Conservation (phyloP, 2,797 vertebrate genomes). For the Silurus aristotelis region DNA sequence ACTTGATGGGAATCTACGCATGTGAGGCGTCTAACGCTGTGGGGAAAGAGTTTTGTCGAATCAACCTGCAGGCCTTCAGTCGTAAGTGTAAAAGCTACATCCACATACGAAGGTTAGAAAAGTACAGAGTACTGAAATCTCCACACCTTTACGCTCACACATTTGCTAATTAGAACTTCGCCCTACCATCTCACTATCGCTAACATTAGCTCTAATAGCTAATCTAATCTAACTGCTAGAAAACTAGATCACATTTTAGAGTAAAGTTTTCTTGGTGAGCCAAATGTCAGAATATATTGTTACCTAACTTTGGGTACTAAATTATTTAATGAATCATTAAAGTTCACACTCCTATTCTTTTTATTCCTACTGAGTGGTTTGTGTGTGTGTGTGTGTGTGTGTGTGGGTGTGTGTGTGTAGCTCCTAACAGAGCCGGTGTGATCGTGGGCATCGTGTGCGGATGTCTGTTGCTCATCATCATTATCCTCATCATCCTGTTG, state of each 20-base stretch:
- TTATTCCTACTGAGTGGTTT: not conserved
- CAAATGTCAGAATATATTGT: not conserved
- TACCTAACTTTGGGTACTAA: not conserved
- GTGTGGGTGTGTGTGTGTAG: conserved; percentile 61
- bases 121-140: not conserved
- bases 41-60: conserved; percentile 77
- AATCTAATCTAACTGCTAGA: not conserved
- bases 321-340: too few species aligned
- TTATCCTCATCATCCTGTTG: conserved; percentile 77
- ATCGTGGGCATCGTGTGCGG: conserved; percentile 80
- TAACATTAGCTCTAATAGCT: not conserved
- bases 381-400: not conserved
- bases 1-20: conserved; percentile 77
- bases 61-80: conserved; percentile 66
- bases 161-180: not conserved
- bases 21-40: conserved; percentile 85
- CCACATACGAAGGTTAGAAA: not conserved
- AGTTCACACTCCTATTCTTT: not conserved
- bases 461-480: conserved; percentile 75
- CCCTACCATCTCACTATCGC: not conserved
- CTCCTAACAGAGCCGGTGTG: conserved; percentile 74
- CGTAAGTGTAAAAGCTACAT: conserved; percentile 59
- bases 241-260: not conserved
- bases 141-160: not conserved
- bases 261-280: not conserved